phyloP scores from a whole-genome alignment of 53 echinoderm and acorn worm species.

The Antedon mediterranea region DNA sequence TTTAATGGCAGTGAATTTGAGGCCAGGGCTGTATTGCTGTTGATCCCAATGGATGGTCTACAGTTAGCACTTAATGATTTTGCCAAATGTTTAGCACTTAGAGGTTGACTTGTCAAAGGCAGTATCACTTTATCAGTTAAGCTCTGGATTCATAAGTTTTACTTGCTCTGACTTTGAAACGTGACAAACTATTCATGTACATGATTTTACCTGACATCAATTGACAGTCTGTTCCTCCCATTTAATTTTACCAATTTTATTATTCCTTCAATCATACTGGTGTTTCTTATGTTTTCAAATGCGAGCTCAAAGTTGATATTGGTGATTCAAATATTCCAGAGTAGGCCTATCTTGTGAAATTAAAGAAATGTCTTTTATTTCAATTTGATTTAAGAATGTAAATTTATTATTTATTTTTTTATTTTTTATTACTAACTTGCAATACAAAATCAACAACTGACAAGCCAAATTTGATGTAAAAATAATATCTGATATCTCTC shows the following conservation, averaged over 20 bases:
- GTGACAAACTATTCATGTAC: neutral
- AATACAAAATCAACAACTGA: too few species aligned
- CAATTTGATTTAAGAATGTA: too few species aligned
- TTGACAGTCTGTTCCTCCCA: neutral
- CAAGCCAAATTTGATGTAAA: too few species aligned
- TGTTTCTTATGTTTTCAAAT: too few species aligned
- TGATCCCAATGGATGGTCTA: neutral
- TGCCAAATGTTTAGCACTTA: neutral
- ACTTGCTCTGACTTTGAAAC: neutral
- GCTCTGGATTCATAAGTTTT: neutral
- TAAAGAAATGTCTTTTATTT: too few species aligned
- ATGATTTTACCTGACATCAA: neutral
- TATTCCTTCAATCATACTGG: too few species aligned
- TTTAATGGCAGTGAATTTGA: neutral
- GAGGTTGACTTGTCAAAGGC: neutral
- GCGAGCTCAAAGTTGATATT: too few species aligned
- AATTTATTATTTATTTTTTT: too few species aligned
- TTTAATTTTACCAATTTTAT: neutral
- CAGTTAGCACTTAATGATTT: neutral
- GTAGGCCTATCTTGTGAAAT: too few species aligned
- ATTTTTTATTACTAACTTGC: too few species aligned
- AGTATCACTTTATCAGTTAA: neutral
- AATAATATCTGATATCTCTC: too few species aligned
- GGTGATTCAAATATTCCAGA: too few species aligned
- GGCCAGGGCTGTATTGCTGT: neutral